A percentile compares a stretch with the other conserved stretches of the same genome.
These are phyloP conservation scores for Pocillopora damicornis DNA, from an alignment of 64 coral and sea anemone genomes.

Conservation along the genomic window DNA sequence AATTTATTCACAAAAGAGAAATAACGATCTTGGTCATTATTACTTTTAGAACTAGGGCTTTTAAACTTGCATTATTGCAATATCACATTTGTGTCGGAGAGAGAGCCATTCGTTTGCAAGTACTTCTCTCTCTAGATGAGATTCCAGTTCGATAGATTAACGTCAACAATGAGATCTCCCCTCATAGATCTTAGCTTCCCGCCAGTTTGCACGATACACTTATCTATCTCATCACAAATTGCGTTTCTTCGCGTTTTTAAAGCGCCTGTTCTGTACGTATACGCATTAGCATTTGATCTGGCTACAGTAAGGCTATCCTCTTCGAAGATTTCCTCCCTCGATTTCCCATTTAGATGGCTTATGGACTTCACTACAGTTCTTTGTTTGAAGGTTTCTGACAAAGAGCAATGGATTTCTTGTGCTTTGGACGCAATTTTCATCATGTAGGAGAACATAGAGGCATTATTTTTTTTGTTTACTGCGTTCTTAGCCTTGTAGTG, in stretches of 20 bases:
- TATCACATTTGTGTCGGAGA: too few species aligned
- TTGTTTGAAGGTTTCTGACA: not conserved
- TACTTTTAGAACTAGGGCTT: too few species aligned
- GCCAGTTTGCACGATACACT: slow-evolving; percentile 10
- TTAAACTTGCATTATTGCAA: too few species aligned
- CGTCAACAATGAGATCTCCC: slow-evolving; percentile 8
- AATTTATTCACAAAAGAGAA: too few species aligned
- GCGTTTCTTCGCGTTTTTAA: slow-evolving; percentile 7
- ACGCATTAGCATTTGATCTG: not conserved
- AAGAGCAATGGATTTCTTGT: not conserved
- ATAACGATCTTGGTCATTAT: too few species aligned
- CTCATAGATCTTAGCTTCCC: slow-evolving; percentile 7
- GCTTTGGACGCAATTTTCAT: not conserved
- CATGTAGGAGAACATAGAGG: not conserved
- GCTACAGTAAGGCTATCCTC: not conserved
- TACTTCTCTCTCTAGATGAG: not conserved
- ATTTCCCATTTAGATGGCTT: not conserved
- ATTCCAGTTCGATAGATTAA: slow-evolving; percentile 7
- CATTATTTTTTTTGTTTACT: not conserved
- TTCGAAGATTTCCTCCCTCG: not conserved
- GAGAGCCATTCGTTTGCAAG: not conserved
- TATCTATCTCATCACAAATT: slow-evolving; percentile 35
- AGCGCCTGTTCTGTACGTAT: not conserved
- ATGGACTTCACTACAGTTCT: not conserved
- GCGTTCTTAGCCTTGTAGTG: not conserved